Evolutionary conservation across 2,888 invertebrate species (phyloP), one percentile per base, ranked within the genome.

Genomic region (Drosophila lacicola): DNA sequence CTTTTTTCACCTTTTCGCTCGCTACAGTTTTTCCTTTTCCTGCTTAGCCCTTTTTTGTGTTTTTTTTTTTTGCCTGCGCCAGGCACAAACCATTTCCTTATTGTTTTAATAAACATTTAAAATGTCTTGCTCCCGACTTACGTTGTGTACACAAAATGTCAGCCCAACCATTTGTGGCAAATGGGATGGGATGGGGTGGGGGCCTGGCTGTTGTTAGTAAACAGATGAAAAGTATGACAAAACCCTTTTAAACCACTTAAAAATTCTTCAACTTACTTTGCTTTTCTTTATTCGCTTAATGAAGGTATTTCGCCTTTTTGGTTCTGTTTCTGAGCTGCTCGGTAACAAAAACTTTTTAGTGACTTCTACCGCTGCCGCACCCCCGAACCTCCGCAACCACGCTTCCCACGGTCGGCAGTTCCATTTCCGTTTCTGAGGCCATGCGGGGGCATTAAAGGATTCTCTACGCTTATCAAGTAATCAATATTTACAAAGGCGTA

Each of bases 41-140:
- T 29, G 37, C 36, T 44, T 44, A 13, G 39, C 42, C 55, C 56
- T 49, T 54, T 42, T 49, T 50, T 51, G 29, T 50, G 21, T 50
- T 25, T 13, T 42, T 39, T 34, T 50, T 60, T 34, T 21, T 50
- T 29, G 53, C 39, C 34, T 58, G 46, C 25, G 44, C 42, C 42
- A 56, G 69, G 76, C 70, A 77, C 80, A 78, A 90, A 79, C 90
- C 90, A 89, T 90, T 90, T 88, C 86, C 88, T 89, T 90, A 89
- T 89, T 89, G 87, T 90, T 90, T 90, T 90, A 90, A 90, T 90
- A 89, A 89, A 89, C 90, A 87, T 90, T 90, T 85, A 85, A 90
- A 90, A 90, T 82, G 85, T 80, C 79, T 85, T 80, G 79, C 84
- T 87, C 70, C 64, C 57, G 76, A 77, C 87, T 89, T 83, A 63